Base-by-base conservation (phyloP, 2,888 invertebrate species). In the Nymphalis c-album region DNA sequence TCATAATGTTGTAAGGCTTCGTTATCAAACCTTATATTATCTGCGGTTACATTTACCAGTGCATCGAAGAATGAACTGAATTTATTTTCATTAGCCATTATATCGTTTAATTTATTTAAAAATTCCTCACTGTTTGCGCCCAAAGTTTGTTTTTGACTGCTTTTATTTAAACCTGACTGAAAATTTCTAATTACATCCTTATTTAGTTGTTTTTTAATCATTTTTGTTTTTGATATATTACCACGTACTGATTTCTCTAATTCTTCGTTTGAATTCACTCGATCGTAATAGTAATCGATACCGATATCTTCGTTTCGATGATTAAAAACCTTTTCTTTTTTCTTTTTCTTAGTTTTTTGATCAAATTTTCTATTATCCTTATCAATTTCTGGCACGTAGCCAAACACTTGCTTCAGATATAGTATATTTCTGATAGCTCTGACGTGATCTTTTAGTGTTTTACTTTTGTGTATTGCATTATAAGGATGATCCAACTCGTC, bases 1-100 rank as follows among this genome's bases (percentile, higher is more conserved):
- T 86, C 81, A 47, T 87, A 91, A 45, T 82, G 74, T 0, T 72
- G 61, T 3, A 91, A 74, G 0, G 75, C 80, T 16, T 74, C 75
- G 45, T 77, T 80, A 16, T 86, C 74, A 20, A 70, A 68, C 0
- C 73, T 48, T 16, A 90, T 71, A 79, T 87, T 78, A 72, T 89
- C 84, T n/a, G 71, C 77, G 4, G 91, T 67, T 0, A 85, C 86
- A 20, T 71, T 71, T 7, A 81, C 40, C 67, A 80, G 80, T 0
- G 75, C 67, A 1, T 78, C 67, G 2, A 86, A 22, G 53, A 74
- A 66, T 0, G 75, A 70, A 2, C 74, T 61, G 6, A 68, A 47
- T 63, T 63, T 2, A 1, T 40, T 46, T 6, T 51, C 22, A 26
- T 31, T 16, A 2, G 31, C 20, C 20, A 69, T 48, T 17, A 68